Percentiles rank a stretch among this genome's conserved stretches.
These are phyloP conservation scores for Crotalus helleri DNA, from an alignment of 2,113 vertebrate species.

Conservation along the genomic window DNA sequence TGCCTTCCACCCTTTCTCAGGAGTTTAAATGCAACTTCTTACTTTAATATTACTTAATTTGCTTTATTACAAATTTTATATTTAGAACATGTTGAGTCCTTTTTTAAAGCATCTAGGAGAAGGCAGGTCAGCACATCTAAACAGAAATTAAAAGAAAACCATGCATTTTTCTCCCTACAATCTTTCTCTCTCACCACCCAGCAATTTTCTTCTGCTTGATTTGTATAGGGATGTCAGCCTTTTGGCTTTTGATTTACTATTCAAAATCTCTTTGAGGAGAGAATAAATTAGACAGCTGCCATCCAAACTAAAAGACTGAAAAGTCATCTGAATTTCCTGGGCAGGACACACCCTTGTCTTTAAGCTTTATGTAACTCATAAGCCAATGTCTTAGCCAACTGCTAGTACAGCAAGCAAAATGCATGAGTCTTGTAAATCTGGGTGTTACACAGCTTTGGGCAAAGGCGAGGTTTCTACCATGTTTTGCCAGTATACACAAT, in stretches of 20 bases:
- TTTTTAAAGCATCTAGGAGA: neutral
- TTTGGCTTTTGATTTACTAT: neutral
- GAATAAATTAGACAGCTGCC: neutral
- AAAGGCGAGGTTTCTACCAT: slow-evolving; percentile 68
- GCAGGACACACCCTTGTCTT: slow-evolving; percentile 45
- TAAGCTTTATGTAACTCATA: slow-evolving; percentile 32
- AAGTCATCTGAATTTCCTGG: slow-evolving; percentile 50
- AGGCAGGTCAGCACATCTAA: neutral
- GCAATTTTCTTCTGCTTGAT: neutral
- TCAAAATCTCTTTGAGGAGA: neutral
- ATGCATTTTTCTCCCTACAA: too few species aligned
- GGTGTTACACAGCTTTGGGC: slow-evolving; percentile 61
- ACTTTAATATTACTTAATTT: neutral
- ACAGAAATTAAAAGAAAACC: neutral
- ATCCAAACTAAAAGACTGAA: neutral
- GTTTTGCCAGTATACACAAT: slow-evolving; percentile 62
- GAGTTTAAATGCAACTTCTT: neutral
- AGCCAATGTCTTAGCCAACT: slow-evolving; percentile 23
- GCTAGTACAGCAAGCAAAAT: neutral
- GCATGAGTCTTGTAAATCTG: slow-evolving; percentile 53
- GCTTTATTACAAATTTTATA: neutral
- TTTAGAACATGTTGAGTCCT: neutral
- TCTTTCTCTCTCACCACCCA: neutral
- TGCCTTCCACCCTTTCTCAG: neutral
- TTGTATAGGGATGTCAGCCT: accelerated